These are phyloP conservation scores for Eudemis profundana DNA, from an alignment of 2,888 invertebrate species.

Conservation along the genomic window DNA sequence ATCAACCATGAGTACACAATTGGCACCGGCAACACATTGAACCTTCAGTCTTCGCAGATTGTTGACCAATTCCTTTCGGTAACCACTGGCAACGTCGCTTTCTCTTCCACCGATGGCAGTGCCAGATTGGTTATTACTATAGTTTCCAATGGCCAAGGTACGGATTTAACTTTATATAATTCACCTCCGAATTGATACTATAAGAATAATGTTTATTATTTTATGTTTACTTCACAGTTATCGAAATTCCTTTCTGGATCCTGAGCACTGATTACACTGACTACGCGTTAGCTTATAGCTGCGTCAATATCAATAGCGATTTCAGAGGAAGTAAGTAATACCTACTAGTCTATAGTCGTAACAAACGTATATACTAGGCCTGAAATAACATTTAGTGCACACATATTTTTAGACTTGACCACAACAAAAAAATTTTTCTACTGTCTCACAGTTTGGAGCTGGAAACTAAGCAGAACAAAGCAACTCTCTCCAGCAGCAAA, in stretches of 20 bases:
- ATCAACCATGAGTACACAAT: slow-evolving; percentile 58
- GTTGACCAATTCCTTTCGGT: slow-evolving; percentile 53
- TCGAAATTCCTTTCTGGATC: slow-evolving; percentile 60
- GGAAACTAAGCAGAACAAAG: slow-evolving; percentile 71
- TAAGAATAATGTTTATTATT: not conserved
- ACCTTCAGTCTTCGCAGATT: slow-evolving; percentile 59
- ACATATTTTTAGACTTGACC: no score
- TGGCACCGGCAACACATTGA: slow-evolving; percentile 51
- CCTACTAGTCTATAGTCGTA: no score
- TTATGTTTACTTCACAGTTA: slow-evolving; percentile 47
- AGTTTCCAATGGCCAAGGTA: slow-evolving; percentile 53
- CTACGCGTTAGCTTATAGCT: slow-evolving; percentile 62
- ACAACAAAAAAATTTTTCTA: not conserved
- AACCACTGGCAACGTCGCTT: slow-evolving; percentile 52
- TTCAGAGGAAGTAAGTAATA: slow-evolving; percentile 66
- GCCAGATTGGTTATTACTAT: slow-evolving; percentile 62
- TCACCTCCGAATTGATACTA: no score
- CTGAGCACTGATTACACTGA: slow-evolving; percentile 57
- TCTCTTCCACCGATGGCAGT: slow-evolving; percentile 54
- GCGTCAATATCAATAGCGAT: slow-evolving; percentile 56
- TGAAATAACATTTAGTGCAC: no score
- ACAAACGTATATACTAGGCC: no score
- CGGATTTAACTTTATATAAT: slow-evolving; percentile 20
- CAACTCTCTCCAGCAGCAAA: slow-evolving; percentile 52
- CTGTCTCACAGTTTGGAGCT: slow-evolving; percentile 68